Evolutionary conservation across 2,888 invertebrate species (phyloP).

Genomic region (Eilema griseolum): DNA sequence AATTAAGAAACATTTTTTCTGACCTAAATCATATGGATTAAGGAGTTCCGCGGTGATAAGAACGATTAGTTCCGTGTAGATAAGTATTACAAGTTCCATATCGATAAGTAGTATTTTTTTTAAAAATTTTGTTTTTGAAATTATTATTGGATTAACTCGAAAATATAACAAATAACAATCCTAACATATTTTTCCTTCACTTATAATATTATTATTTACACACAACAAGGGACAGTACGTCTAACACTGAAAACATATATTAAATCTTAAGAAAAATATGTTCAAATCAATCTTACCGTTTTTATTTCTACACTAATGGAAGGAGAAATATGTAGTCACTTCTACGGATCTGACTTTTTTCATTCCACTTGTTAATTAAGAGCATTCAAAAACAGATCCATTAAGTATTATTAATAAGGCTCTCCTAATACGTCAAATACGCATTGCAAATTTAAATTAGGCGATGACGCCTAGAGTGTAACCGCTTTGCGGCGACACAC

Average conservation of each 20-base stretch:
- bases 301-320: not conserved
- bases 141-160: not conserved
- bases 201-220: not conserved
- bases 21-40: not conserved
- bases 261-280: not conserved
- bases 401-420: conserved; percentile 14
- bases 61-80: not conserved
- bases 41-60: not conserved
- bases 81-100: not conserved
- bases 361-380: not conserved
- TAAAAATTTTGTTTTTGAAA: too few species aligned
- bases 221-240: not conserved
- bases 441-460: conserved; percentile 6
- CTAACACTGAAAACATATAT: not conserved
- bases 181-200: not conserved
- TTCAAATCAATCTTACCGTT: not conserved
- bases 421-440: conserved; percentile 14
- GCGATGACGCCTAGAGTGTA: conserved; percentile 15
- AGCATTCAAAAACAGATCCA: not conserved
- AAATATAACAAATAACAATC: not conserved
- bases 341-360: not conserved
- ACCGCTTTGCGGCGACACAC: conserved; percentile 20
- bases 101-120: not conserved
- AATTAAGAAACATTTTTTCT: not conserved
- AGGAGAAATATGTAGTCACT: not conserved